Base-by-base conservation (phyloP, 1,140 invertebrate species). In the Drosophila orosa region DNA sequence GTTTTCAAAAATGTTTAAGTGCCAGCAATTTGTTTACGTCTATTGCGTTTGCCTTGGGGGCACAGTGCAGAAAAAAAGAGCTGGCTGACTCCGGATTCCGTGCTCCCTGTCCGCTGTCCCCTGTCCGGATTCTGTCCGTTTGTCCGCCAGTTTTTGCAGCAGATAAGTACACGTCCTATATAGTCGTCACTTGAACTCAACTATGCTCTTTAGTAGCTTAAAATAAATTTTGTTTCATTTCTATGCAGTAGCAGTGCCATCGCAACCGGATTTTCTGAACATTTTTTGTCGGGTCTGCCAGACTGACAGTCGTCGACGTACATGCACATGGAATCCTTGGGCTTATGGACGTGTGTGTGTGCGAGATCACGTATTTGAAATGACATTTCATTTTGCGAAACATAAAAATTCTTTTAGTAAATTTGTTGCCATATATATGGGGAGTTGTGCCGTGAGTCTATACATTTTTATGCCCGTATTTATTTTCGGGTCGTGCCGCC, bases 1-100 rank as follows among this genome's bases (percentile, higher is more conserved):
- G 79, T 78, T 81, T 82, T 73, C 79, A 76, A 82, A 82, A 82
- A 83, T 83, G 80, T 78, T 83, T 82, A 82, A 82, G 80, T 82
- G 80, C 74, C 80, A 65, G 79, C 80, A 82, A 82, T 82, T 82
- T 82, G 80, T 82, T 82, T 82, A 74, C 74, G 80, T 82, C 80
- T 78, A 78, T 78, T 83, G 56, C 80, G 60, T 83, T 78, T 57
- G 61, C 56, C 60, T 55, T 22, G 40, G 58, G 44, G 59, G 59
- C 48, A 9, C 33, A 68, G 47, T 12, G 31, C 33, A 60, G 54
- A 63, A 55, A 45, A 25, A 15, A 12, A 52, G 35, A 60, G 39
- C 74, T 66, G n/a, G 25, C 33, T 58, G 25, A 62, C 59, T 62
- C 60, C 60, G 60, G 54, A 25, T n/a, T 55, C 52, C 22, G 9